These are phyloP conservation scores for Scaptomyza caliginosa DNA, from an alignment of 2,888 invertebrate genomes.

Conservation along the genomic window DNA sequence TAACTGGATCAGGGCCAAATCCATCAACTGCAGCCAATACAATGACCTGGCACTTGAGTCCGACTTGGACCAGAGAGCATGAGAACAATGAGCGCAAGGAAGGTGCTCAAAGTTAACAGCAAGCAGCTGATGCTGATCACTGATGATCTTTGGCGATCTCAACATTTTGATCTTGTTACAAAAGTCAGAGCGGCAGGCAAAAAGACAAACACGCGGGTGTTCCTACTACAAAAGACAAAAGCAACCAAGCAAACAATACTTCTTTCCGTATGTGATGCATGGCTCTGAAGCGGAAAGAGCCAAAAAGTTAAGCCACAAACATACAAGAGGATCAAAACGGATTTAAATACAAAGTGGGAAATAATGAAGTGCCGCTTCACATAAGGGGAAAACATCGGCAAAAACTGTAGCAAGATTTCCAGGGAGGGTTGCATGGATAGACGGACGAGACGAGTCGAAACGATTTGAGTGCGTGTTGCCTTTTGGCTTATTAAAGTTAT, in stretches of 20 bases:
- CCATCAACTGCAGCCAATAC: slow-evolving; percentile 41
- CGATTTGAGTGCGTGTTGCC: slow-evolving; percentile 55
- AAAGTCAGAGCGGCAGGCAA: slow-evolving; percentile 67
- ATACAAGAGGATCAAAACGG: slow-evolving; percentile 80
- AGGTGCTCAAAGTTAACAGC: slow-evolving; percentile 58
- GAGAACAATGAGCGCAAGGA: slow-evolving; percentile 34
- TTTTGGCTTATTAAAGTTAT: slow-evolving; percentile 76
- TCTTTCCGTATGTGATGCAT: slow-evolving; percentile 1
- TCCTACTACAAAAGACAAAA: slow-evolving; percentile 32
- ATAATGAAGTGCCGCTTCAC: slow-evolving; percentile 71
- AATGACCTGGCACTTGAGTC: slow-evolving; percentile 50
- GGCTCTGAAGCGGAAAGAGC: slow-evolving; percentile 69
- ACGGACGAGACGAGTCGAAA: slow-evolving; percentile 1
- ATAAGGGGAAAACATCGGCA: slow-evolving; percentile 23
- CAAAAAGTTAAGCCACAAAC: slow-evolving; percentile 80
- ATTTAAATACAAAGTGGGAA: slow-evolving; percentile 77
- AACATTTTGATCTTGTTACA: slow-evolving; percentile 72
- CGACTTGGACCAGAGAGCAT: slow-evolving; percentile 20
- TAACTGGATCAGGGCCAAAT: slow-evolving; percentile 63
- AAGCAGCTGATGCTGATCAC: slow-evolving; percentile 56
- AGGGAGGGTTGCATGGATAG: slow-evolving; percentile 29
- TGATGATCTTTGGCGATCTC: slow-evolving; percentile 52
- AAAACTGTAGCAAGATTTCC: slow-evolving; percentile 20
- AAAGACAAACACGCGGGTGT: slow-evolving; percentile 63
- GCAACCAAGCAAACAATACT: slow-evolving; percentile 9